phyloP scores from a whole-genome alignment of 1,140 invertebrate genomes.

The Teleopsis dalmanni region DNA sequence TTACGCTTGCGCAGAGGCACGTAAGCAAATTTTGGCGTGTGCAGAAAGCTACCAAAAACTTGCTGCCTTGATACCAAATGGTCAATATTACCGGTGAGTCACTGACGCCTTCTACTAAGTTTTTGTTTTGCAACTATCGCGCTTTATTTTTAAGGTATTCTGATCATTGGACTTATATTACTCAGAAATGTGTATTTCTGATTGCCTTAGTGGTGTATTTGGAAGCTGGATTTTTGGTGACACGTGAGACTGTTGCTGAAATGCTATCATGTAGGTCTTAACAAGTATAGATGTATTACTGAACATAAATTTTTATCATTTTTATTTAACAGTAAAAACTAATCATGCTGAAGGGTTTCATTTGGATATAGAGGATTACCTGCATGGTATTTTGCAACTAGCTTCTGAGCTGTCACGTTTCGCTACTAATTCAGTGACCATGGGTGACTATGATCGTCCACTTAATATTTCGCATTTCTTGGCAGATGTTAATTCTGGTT shows the following conservation, averaged over 20 bases:
- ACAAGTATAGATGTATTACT: conserved; percentile 9
- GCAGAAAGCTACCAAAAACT: conserved; percentile 53
- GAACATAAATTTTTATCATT: conserved; percentile 17
- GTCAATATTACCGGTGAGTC: conserved; percentile 62
- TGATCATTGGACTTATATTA: conserved; percentile 79
- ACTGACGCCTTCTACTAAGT: neutral
- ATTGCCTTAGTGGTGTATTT: conserved; percentile 72
- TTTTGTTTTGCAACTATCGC: neutral
- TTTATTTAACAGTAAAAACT: conserved; percentile 47
- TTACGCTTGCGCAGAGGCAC: conserved; percentile 50
- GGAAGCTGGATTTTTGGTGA: conserved; percentile 64
- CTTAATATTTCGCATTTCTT: conserved; percentile 79
- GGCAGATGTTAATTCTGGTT: conserved; percentile 78
- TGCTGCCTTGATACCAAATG: conserved; percentile 51
- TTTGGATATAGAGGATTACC: conserved; percentile 83
- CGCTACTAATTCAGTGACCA: conserved; percentile 80
- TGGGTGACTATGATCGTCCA: conserved; percentile 73
- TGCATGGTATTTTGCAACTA: conserved; percentile 73
- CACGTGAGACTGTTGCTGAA: conserved; percentile 66
- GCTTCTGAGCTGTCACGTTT: conserved; percentile 76
- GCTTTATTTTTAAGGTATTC: conserved; percentile 54
- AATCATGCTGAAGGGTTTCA: conserved; percentile 66
- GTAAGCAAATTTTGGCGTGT: conserved; percentile 52
- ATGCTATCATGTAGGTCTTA: conserved; percentile 63
- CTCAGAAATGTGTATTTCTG: conserved; percentile 69